Conservation (phyloP, 2,113 vertebrate genomes). For the Lanius ludovicianus region DNA sequence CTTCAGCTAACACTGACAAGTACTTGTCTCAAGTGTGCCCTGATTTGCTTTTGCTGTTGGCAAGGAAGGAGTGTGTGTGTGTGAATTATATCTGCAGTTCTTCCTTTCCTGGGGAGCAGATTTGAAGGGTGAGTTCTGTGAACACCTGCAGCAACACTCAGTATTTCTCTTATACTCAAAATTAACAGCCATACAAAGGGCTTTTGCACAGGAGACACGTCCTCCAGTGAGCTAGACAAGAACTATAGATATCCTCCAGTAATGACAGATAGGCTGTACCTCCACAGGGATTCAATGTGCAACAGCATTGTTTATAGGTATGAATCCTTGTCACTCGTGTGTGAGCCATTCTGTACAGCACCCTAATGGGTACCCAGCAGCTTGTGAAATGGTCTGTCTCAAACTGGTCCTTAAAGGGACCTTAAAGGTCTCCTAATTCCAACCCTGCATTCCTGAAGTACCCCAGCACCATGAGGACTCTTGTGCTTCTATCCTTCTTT, state of each 20-base stretch:
- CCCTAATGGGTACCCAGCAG: not conserved
- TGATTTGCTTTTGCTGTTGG: not conserved
- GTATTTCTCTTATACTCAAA: not conserved
- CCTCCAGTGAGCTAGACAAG: not conserved
- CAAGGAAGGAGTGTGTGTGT: not conserved
- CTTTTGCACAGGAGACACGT: not conserved
- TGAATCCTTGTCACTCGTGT: not conserved
- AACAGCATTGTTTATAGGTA: not conserved
- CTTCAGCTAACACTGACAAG: not conserved
- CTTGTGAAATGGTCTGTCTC: not conserved
- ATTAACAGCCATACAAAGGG: not conserved
- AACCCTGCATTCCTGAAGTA: not conserved
- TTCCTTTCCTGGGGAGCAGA: not conserved
- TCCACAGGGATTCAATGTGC: not conserved
- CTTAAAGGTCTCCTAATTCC: not conserved
- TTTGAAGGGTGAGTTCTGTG: not conserved
- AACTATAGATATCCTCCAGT: not conserved
- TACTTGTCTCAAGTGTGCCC: not conserved
- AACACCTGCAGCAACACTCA: not conserved
- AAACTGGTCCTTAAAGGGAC: not conserved
- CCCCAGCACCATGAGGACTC: not conserved
- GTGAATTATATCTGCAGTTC: not conserved
- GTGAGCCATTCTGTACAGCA: rapidly evolving
- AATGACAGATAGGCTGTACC: not conserved
- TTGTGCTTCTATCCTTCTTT: not conserved